Base-by-base conservation (phyloP, 2,113 vertebrate genomes). In the Murina feae region DNA sequence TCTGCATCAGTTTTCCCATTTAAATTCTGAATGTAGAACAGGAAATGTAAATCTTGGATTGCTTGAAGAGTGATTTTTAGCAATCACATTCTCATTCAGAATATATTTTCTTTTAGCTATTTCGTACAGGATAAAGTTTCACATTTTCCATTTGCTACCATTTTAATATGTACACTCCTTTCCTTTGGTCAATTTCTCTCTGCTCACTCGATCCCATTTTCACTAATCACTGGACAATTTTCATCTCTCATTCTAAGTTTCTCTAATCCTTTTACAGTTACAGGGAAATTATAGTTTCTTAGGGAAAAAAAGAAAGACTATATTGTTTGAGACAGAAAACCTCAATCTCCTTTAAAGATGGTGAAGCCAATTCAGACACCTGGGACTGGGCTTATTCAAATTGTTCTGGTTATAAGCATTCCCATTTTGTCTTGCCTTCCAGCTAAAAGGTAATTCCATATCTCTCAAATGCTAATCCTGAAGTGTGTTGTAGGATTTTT, bases 31-130 rank as follows among this genome's bases (percentile, higher is more conserved):
- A 25, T 51, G 58, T 35, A 58, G 71, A 95, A 66, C 25, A 66
- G 81, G 35, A 84, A 68, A 93, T 93, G 75, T 95, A 80, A 86
- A 84, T 84, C 32, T 58, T 86, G 65, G 35, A 86, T 60, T 95
- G 69, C 79, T 83, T 75, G 35, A 86, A 53, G 65, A 89, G 39
- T 66, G 39, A 92, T 85, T 84, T 53, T 87, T 94, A 89, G 87
- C 44, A 95, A 91, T 95, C 81, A 93, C 44, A 58, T 84, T 84
- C 76, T 91, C 51, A 86, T 86, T 96, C 51, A 94, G 87, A 93
- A 83, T 72, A 69, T 89, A 84, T 80, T 51, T 47, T n/a, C n/a
- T 94, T 87, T 81, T 72, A 80, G 71, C 47, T 66, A n/a, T 55
- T 9, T 92, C 58, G 32, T 84, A 2, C 30, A 82, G 28, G 17